Evolutionary conservation across 1,140 invertebrate genomes (phyloP), one percentile per base, ranked within the genome.

Genomic region (Drosophila funebris): DNA sequence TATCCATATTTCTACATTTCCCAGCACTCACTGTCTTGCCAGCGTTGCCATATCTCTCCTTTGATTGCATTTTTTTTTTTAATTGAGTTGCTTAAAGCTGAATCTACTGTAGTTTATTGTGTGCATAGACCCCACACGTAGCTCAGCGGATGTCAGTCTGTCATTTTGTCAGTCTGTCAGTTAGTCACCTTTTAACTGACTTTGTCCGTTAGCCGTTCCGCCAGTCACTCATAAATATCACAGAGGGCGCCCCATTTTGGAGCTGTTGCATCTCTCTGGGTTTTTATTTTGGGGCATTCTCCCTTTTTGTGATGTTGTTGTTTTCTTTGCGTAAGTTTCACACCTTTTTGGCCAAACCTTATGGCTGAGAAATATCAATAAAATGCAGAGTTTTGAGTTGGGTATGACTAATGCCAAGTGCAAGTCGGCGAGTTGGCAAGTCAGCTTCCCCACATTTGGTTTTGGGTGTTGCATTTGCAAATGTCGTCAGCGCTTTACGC

Each of bases 141-240:
- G 56, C 48, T 37, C 0, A 33, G 27, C 48, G n/a, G 14, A 24
- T 27, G 24, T 48, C 66, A 67, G 61, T 48, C 60, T 41, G 54
- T 66, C 53, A 44, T 43, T 24, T 31, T 54, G 78, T 76, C 77
- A 41, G 52, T 57, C 77, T 27, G 46, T 61, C 77, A 29, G 46
- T 77, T 41, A 33, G 57, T 58, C 29, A 54, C 18, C 16, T 50
- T 36, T 39, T 52, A 29, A 16, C 37, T 43, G 48, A 13, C 36
- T 41, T 7, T 31, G 50, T 46, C 54, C 22, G 69, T 66, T 36
- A 24, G 46, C 43, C 73, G 66, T 46, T 69, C 41, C 50, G 63
- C 36, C 73, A 80, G 50, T 71, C 78, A 81, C 57, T 87, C 82
- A 81, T 87, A 87, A 85, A 87, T 81, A 69, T 66, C 39, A 72